Evolutionary conservation across 1,140 invertebrate species (phyloP).

Genomic region (Sarcophaga bullata): DNA sequence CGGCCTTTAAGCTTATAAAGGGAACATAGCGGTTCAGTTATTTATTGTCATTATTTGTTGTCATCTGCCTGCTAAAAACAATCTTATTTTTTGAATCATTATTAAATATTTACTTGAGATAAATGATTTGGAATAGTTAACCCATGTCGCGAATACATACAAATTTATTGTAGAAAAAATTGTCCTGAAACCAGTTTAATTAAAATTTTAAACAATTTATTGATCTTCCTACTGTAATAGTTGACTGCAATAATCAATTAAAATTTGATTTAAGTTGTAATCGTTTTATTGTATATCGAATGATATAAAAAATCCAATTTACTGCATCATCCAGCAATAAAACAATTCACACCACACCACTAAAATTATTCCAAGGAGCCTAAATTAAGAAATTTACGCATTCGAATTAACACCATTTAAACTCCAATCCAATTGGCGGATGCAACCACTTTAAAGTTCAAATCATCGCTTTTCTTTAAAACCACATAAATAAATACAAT

Average conservation of each 20-base stretch:
- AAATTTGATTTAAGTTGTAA: slow-evolving; percentile 9
- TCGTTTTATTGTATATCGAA: neutral
- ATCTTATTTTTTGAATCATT: too few species aligned
- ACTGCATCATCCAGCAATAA: neutral
- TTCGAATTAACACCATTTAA: neutral
- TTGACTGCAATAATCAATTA: neutral
- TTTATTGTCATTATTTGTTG: too few species aligned
- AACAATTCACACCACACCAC: neutral
- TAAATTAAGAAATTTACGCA: neutral
- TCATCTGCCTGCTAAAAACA: too few species aligned
- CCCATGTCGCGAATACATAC: too few species aligned
- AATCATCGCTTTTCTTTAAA: neutral
- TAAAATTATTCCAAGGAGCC: neutral
- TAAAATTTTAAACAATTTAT: neutral
- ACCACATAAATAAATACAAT: neutral
- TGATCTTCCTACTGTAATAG: neutral
- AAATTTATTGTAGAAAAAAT: too few species aligned
- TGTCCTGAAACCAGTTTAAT: neutral
- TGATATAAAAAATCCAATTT: neutral
- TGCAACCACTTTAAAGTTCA: slow-evolving; percentile 34
- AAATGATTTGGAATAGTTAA: too few species aligned
- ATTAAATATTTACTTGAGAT: too few species aligned
- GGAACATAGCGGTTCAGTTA: too few species aligned
- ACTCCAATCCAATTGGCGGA: slow-evolving; percentile 15
- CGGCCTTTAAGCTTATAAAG: too few species aligned